These are phyloP conservation scores for Anser brachyrhynchus DNA, from an alignment of 2,113 vertebrate species.

Conservation along the genomic window DNA sequence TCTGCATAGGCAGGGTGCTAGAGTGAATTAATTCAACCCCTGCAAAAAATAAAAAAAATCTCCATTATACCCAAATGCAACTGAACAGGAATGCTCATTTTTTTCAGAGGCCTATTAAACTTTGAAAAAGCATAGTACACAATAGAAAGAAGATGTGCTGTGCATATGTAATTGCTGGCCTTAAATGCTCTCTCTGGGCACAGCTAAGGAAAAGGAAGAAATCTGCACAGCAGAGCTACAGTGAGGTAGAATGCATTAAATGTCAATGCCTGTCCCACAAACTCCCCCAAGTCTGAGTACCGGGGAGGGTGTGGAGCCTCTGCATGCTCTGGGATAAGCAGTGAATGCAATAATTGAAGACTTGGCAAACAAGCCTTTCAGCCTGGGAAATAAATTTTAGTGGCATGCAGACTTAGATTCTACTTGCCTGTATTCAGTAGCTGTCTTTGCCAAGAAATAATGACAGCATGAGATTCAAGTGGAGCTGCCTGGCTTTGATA, in stretches of 20 bases:
- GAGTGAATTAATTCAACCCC: neutral
- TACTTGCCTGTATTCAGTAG: neutral
- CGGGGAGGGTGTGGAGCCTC: neutral
- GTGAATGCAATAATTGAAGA: neutral
- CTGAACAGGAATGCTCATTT: neutral
- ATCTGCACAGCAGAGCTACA: neutral
- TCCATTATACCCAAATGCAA: neutral
- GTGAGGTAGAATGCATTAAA: neutral
- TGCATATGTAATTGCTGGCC: constrained; percentile 57
- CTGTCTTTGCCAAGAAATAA: neutral
- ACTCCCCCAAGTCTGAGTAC: neutral
- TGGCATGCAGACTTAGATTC: fast-evolving
- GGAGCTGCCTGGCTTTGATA: neutral
- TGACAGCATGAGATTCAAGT: neutral
- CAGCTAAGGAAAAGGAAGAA: constrained; percentile 5
- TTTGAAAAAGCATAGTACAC: constrained; percentile 1
- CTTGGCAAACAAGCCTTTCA: neutral
- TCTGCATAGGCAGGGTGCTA: neutral
- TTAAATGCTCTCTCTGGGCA: constrained; percentile 63
- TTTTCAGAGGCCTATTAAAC: constrained; percentile 38
- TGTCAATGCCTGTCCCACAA: neutral
- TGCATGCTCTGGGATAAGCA: neutral
- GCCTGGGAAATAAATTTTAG: neutral
- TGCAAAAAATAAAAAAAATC: neutral
- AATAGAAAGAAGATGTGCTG: constrained; percentile 36